Base-by-base conservation (phyloP, 35 echinoderm and acorn worm species). In the Stichopus chloronotus region DNA sequence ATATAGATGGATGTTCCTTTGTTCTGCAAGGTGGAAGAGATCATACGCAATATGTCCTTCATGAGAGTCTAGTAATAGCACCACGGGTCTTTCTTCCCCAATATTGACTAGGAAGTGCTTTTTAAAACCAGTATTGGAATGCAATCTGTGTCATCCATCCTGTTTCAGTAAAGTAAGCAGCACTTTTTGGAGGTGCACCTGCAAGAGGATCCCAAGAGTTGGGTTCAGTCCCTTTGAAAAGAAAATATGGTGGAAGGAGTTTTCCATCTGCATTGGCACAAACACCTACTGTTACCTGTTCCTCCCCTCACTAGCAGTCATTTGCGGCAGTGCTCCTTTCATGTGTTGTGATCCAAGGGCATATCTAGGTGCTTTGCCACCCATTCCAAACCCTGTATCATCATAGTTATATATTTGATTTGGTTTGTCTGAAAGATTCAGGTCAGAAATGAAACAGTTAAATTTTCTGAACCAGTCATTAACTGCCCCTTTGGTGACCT, bases 91-190 rank as follows among this genome's bases (percentile, higher is more conserved):
- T 22, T 76, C 89, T 11, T 53, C 43, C 43, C 53, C 63, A 76
- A 76, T 77, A 8, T 53, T 91, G 6, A 7, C 24, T 21, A 91
- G 1, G 20, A 91, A 91, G 4, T 78, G 43, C 25, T 91, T 53
- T n/a, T 57, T 25, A 5, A n/a, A 91, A 79, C 89, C 89, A 91
- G 54, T 55, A 91, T 24, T 91, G n/a, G n/a, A n/a, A n/a, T n/a
- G 76, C 63, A 5, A 30, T 5, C 16, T 76, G 65, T 79, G 65
- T 57, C 89, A 91, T 91, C 89, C 89, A 91, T 9, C 89, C 89
- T 53, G 25, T 24, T 24, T 76, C 71, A 8, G 89, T 91, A 78
- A 78, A 91, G 52, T 78, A 91, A 4, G 68, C 52, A 43, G 30
- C 30, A 43, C 30, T n/a, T n/a, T n/a, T n/a, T n/a, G n/a, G n/a